These are phyloP conservation scores for Triplophysa bombifrons DNA, from an alignment of 2,797 vertebrate genomes.

Conservation along the genomic window DNA sequence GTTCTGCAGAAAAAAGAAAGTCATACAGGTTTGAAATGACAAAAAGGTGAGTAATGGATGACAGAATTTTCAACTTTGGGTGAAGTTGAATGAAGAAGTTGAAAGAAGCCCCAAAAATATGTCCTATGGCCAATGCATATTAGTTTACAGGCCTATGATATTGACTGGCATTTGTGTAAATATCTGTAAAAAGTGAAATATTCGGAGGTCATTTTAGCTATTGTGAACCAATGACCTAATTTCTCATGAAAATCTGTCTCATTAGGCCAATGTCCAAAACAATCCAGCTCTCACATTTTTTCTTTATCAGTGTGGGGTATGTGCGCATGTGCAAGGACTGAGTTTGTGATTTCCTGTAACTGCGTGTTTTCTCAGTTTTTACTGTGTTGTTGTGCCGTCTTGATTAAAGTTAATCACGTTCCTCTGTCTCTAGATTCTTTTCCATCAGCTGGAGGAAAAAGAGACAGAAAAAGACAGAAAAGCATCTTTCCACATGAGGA, in stretches of 20 bases:
- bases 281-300: neutral
- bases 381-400: conserved; percentile 22
- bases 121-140: neutral
- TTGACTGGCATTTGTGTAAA: neutral
- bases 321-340: neutral
- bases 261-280: neutral
- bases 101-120: neutral
- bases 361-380: conserved; percentile 31
- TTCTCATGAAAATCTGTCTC: conserved; percentile 12
- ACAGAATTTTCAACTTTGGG: no score
- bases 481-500: neutral
- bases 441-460: conserved; percentile 6
- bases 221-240: neutral
- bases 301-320: neutral
- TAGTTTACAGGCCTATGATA: neutral
- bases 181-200: neutral
- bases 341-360: conserved; percentile 55
- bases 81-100: no score
- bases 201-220: neutral
- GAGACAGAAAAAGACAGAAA: neutral
- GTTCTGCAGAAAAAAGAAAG: no score
- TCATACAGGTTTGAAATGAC: no score
- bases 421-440: conserved; percentile 30
- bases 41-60: no score
- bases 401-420: conserved; percentile 36